Base-by-base conservation (phyloP, 2,888 invertebrate genomes). In the Acleris emargana region DNA sequence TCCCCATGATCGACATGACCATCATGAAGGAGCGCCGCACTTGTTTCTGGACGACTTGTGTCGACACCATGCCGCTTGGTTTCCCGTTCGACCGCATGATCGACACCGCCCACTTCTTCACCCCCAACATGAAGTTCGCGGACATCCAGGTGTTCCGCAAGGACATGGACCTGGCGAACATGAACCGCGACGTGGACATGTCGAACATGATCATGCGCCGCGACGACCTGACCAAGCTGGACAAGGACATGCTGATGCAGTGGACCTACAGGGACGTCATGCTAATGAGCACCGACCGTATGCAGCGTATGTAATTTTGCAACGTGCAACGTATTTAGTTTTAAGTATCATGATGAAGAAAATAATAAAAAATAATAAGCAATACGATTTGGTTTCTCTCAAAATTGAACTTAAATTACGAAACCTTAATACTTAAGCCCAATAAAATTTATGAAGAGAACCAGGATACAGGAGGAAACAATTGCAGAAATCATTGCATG, bases 21-120 rank as follows among this genome's bases (percentile, higher is more conserved):
- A 81, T 87, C 67, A 89, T 89, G 82, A 92, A 93, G 79, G 87
- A 91, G 58, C 91, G 93, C 67, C 93, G 89, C 71, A 85, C 93
- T 68, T 94, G 93, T 72, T 91, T 91, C 77, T 94, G 93, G 81
- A 81, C 93, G 75, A 88, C 84, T 7, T 92, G 91, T 69, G 84
- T 94, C 70, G 96, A 96, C 84, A 93, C 90, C 57, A 93, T 93
- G 81, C 94, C 96, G 1, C 91, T 95, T 73, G 96, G 95, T 67
- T 97, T 94, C 93, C 97, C 97, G 72, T 95, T 97, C 90, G 96
- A 97, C 85, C 94, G 96, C 71, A 88, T 88, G 43, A 93, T 95
- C 77, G 90, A 94, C 66, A 88, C 93, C 71, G 87, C 89, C 55
- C 77, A 82, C 70, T 96, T 95, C 93, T 92, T 90, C 77, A 94